Evolutionary conservation across 2,888 invertebrate genomes (phyloP), one percentile per base, ranked within the genome.

Genomic region (Scelioninae gen. 1): DNA sequence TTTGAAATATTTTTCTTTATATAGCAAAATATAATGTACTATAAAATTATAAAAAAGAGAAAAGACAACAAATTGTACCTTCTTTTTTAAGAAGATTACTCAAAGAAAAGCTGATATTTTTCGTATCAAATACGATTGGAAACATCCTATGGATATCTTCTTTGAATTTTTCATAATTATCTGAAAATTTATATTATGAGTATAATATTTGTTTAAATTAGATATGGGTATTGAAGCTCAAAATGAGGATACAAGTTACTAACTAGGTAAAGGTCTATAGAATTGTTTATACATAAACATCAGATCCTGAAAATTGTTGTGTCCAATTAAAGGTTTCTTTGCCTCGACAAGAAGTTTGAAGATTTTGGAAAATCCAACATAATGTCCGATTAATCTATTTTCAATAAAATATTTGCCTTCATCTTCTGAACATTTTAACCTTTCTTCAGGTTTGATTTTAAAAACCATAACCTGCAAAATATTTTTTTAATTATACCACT

Each of bases 291-390:
- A 95, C 72, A 96, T 91, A 29, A 96, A 93, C 86, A 97, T 90
- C 0, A 95, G 91, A 91, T 97, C 97, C 82, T 95, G 91, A 68
- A 96, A 93, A 81, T 95, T 90, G 90, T 97, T 97, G 90, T 97
- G 97, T 0, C 96, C 96, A 29, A 97, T 92, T 23, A 97, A 92
- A 3, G 96, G 96, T 92, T 96, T 96, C 84, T 94, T 93, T 6
- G 93, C 90, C 0, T 92, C 88, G 34, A 92, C 92, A n/a, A 97
- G 90, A 0, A 95, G 89, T 13, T 94, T 91, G 77, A 96, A 95
- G 10, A 97, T 92, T 88, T 93, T 93, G 0, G 95, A 94, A 88
- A 96, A 96, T 6, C 96, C 96, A 62, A 94, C 88, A 63, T 95
- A 91, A 78, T 93, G 90, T 38, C 92, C 91, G 74, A 95, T 88